A percentile compares a stretch with the other conserved stretches of the same genome.
These are phyloP conservation scores for Pheucticus melanocephalus DNA, from an alignment of 2,113 vertebrate species.

Conservation along the genomic window DNA sequence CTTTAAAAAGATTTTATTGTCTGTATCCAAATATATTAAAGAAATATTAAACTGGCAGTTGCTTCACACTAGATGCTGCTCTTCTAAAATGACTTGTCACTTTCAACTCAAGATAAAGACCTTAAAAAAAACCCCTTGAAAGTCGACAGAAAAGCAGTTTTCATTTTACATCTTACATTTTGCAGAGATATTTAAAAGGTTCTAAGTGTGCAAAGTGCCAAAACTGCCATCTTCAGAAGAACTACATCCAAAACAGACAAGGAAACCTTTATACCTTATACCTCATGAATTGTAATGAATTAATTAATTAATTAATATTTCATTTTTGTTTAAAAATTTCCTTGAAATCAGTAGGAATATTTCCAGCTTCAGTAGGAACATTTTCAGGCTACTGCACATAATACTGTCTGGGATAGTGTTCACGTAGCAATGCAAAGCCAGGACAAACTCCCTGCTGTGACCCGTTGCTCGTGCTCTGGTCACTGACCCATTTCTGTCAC, in stretches of 20 bases:
- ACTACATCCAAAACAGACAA: background rate
- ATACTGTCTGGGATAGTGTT: background rate
- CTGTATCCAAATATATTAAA: background rate
- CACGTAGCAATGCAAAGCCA: background rate
- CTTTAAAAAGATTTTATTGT: background rate
- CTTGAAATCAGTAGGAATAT: background rate
- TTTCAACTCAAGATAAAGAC: background rate
- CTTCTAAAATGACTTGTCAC: background rate
- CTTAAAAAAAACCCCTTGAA: background rate
- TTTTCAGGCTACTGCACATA: background rate
- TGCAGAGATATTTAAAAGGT: background rate
- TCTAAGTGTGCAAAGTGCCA: background rate
- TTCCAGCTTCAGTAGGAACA: background rate
- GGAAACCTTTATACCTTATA: background rate
- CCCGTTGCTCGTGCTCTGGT: background rate
- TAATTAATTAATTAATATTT: background rate
- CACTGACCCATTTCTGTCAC: background rate
- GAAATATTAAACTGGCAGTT: background rate
- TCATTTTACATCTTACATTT: background rate
- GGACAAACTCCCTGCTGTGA: background rate
- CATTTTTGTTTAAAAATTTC: background rate
- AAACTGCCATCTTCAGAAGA: background rate
- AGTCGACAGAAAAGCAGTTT: background rate
- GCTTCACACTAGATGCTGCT: background rate
- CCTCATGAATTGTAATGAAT: background rate